Evolutionary conservation across 2,113 vertebrate genomes (phyloP).

Genomic region (Ceyx melanurus): DNA sequence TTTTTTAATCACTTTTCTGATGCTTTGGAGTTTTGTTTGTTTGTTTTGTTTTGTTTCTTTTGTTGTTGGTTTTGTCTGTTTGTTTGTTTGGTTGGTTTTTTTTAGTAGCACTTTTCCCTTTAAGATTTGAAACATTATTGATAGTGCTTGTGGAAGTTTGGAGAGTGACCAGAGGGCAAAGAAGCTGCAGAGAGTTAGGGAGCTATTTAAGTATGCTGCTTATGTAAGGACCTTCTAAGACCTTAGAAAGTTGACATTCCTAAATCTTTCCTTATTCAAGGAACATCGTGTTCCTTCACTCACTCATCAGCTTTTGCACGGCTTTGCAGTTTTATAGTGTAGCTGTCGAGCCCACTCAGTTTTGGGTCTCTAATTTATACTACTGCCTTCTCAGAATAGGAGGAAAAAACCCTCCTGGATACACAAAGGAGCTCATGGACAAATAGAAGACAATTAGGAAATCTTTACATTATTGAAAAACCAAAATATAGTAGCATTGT

Average conservation of each 20-base stretch:
- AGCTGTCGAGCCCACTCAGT: fast-evolving
- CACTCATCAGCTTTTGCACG: background rate
- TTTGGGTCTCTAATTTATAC: background rate
- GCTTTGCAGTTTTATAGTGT: background rate
- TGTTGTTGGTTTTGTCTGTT: too few relatives aligned
- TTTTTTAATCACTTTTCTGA: background rate
- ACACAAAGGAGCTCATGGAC: fast-evolving
- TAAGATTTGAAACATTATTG: background rate
- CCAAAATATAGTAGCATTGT: background rate
- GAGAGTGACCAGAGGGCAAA: background rate
- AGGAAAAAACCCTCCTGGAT: background rate
- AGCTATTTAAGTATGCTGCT: background rate
- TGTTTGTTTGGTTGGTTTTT: too few relatives aligned
- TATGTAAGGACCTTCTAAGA: background rate
- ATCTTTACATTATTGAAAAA: background rate
- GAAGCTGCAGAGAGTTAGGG: background rate
- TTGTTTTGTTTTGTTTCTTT: too few relatives aligned
- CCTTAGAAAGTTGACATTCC: background rate
- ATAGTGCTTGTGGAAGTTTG: fast-evolving
- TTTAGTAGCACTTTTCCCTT: background rate
- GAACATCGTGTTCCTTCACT: background rate
- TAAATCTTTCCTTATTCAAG: background rate
- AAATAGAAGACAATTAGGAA: background rate
- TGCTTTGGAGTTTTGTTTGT: background rate
- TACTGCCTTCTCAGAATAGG: background rate